Evolutionary conservation across 2,113 vertebrate genomes (phyloP).

Genomic region (Pogonocichla stellata): DNA sequence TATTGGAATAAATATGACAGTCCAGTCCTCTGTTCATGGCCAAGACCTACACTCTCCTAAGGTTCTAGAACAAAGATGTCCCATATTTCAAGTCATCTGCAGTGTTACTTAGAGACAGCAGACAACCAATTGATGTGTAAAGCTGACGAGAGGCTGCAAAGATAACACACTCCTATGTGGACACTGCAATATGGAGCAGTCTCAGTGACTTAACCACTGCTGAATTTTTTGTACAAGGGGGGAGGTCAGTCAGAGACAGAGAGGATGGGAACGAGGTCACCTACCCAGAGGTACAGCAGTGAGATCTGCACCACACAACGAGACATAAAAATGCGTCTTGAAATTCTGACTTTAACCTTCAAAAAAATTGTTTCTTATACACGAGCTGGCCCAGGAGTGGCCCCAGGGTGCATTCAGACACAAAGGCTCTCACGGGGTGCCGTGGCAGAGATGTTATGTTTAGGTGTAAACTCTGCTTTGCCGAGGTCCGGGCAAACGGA

Average conservation of each 20-base stretch:
- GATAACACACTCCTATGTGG: background rate
- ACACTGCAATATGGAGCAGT: background rate
- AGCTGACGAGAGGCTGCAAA: background rate
- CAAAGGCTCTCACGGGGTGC: background rate
- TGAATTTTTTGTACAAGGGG: background rate
- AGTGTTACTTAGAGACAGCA: background rate
- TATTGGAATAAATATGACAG: background rate
- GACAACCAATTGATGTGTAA: background rate
- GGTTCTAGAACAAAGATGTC: background rate
- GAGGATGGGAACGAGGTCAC: background rate
- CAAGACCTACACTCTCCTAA: background rate
- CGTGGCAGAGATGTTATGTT: background rate
- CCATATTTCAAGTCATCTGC: background rate
- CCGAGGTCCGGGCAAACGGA: accelerated
- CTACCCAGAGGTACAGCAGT: background rate
- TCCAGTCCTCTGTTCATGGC: background rate
- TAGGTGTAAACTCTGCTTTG: background rate
- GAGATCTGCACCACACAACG: background rate
- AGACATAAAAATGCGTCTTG: background rate
- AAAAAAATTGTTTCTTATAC: background rate
- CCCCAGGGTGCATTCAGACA: background rate
- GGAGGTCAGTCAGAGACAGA: background rate
- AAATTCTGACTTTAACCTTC: constrained; percentile 19
- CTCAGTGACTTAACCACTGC: background rate
- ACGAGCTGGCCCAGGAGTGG: background rate